These are phyloP conservation scores for Caenorhabditis imperialis DNA, from an alignment of 2,888 invertebrate species.

Conservation along the genomic window DNA sequence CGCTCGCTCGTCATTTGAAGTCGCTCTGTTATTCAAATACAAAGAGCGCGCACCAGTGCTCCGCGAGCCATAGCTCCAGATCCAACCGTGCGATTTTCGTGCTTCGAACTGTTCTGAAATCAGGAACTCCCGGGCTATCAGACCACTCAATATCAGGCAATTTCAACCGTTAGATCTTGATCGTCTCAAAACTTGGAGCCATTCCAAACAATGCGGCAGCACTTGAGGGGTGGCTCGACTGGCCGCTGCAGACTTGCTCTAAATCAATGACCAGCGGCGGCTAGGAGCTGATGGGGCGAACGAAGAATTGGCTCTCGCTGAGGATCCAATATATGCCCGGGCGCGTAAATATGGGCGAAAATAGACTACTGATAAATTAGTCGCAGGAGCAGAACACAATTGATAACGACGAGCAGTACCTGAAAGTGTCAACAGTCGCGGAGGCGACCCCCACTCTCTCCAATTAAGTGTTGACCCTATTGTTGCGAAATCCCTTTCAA, in stretches of 20 bases:
- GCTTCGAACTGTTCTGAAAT: background rate
- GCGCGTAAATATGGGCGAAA: slow-evolving; percentile 39
- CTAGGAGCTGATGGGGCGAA: slow-evolving; percentile 54
- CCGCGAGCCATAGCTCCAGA: slow-evolving; percentile 4
- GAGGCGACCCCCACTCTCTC: too few relatives aligned
- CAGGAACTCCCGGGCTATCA: background rate
- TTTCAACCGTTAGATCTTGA: background rate
- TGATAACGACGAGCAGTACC: too few relatives aligned
- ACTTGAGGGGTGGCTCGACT: slow-evolving; percentile 23
- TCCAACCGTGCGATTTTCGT: background rate
- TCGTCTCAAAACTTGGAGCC: slow-evolving; percentile 23
- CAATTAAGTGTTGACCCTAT: too few relatives aligned
- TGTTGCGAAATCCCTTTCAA: too few relatives aligned
- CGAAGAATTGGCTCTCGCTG: slow-evolving; percentile 47
- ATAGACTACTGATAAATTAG: slow-evolving; percentile 33
- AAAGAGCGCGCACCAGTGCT: slow-evolving; percentile 52
- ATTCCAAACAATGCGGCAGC: slow-evolving; percentile 28
- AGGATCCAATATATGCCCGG: slow-evolving; percentile 41
- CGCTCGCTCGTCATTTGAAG: slow-evolving; percentile 44
- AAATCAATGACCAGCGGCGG: slow-evolving; percentile 59
- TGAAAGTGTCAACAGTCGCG: too few relatives aligned
- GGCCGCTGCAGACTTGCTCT: slow-evolving; percentile 51
- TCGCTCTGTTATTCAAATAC: slow-evolving; percentile 59
- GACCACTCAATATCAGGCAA: background rate
- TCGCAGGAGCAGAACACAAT: too few relatives aligned